Evolutionary conservation across 2,113 vertebrate species (phyloP).

Genomic region (Herpetotheres cachinnans): DNA sequence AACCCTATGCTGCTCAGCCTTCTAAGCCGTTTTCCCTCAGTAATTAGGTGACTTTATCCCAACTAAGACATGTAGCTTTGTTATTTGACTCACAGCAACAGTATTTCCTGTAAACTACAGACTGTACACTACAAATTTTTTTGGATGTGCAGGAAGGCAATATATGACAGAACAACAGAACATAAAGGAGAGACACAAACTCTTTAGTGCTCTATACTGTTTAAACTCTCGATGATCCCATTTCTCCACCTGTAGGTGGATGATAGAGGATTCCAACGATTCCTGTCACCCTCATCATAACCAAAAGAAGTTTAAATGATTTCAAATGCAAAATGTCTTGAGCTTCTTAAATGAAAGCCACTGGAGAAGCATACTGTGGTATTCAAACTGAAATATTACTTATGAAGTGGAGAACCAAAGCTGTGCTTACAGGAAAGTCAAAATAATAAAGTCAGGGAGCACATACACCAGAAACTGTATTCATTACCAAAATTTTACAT

Average conservation of each 20-base stretch:
- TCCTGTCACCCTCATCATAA: constrained; percentile 1
- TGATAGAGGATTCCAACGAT: neutral
- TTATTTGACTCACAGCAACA: neutral
- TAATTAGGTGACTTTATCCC: neutral
- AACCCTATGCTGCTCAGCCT: neutral
- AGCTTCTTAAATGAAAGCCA: constrained; percentile 4
- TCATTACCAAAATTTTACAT: neutral
- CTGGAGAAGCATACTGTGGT: neutral
- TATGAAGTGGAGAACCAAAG: neutral
- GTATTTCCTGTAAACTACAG: neutral
- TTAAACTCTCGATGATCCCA: neutral
- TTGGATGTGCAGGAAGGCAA: neutral
- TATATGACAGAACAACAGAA: neutral
- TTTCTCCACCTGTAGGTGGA: neutral
- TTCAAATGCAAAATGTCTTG: neutral
- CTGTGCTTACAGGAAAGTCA: neutral
- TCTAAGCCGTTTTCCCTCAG: neutral
- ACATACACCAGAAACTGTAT: neutral
- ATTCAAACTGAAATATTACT: neutral
- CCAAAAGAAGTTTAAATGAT: neutral
- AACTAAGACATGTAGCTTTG: neutral
- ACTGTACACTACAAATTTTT: neutral
- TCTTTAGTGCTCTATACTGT: neutral
- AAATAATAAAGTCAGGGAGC: neutral
- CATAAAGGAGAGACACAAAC: neutral